Conservation (phyloP, 2,797 vertebrate species). For the Sparidentex hasta region DNA sequence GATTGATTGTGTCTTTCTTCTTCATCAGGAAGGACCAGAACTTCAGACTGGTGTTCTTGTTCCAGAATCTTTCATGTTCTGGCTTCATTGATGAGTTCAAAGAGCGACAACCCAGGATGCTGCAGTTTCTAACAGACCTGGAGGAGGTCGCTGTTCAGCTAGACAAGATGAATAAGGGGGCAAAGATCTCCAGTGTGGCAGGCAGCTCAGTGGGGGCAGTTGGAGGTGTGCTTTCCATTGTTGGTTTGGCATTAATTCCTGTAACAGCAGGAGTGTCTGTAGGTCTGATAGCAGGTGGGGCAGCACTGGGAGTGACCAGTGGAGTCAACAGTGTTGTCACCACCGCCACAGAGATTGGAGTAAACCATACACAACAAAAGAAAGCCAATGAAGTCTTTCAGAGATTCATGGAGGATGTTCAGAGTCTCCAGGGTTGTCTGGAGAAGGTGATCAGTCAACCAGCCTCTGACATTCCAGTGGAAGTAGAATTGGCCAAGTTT, state of each 20-base stretch:
- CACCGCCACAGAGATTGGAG: constrained; percentile 63
- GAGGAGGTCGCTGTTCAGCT: constrained; percentile 76
- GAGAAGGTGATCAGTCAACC: constrained; percentile 32
- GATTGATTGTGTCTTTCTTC: no score
- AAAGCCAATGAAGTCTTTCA: constrained; percentile 64
- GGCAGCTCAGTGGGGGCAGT: constrained; percentile 80
- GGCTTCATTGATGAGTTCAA: constrained; percentile 70
- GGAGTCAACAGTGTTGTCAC: constrained; percentile 72
- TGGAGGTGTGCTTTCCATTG: constrained; percentile 78
- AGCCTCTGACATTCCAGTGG: no score
- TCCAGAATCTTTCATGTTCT: constrained; percentile 36
- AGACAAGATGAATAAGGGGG: constrained; percentile 78
- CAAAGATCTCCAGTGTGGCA: constrained; percentile 83
- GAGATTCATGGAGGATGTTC: constrained; percentile 76
- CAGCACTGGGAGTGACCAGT: constrained; percentile 71
- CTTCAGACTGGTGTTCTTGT: constrained; percentile 74
- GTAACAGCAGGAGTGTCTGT: constrained; percentile 78
- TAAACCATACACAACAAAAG: constrained; percentile 61
- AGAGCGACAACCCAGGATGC: constrained; percentile 59
- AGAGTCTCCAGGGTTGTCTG: constrained; percentile 59
- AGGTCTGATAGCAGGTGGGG: constrained; percentile 67
- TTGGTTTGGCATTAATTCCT: constrained; percentile 80
- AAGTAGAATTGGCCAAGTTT: no score
- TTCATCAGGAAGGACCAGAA: constrained; percentile 68
- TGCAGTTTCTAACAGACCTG: constrained; percentile 68